phyloP scores from a whole-genome alignment of 1,140 invertebrate genomes.

The Drosophila sp. region DNA sequence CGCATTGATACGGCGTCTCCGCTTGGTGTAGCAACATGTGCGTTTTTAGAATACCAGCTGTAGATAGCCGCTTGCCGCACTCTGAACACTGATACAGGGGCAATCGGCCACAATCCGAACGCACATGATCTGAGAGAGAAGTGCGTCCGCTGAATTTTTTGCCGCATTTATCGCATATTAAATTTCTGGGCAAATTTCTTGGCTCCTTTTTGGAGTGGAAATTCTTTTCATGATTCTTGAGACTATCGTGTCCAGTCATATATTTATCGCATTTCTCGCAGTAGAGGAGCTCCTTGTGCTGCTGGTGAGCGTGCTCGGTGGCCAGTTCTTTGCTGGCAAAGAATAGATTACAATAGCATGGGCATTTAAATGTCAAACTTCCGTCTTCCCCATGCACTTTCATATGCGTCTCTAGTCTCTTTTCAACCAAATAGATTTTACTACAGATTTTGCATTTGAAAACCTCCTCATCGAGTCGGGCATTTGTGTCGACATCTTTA shows the following conservation, averaged over 20 bases:
- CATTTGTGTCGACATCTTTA: conserved; percentile 62
- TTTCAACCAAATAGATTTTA: conserved; percentile 79
- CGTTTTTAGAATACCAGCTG: conserved; percentile 78
- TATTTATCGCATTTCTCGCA: conserved; percentile 83
- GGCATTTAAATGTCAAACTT: conserved; percentile 76
- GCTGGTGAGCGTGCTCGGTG: conserved; percentile 70
- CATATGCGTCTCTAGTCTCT: conserved; percentile 73
- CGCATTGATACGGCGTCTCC: conserved; percentile 79
- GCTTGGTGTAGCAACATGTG: conserved; percentile 82
- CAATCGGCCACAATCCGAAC: conserved; percentile 78
- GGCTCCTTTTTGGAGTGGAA: conserved; percentile 70
- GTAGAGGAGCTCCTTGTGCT: conserved; percentile 79
- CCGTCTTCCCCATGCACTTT: conserved; percentile 75
- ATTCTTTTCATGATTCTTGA: conserved; percentile 77
- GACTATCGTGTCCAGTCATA: conserved; percentile 80
- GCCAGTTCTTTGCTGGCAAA: conserved; percentile 82
- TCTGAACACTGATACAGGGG: conserved; percentile 78
- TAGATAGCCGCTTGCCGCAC: conserved; percentile 83
- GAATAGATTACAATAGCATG: conserved; percentile 80
- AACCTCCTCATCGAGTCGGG: conserved; percentile 68
- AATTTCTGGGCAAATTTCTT: conserved; percentile 68
- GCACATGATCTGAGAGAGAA: conserved; percentile 79
- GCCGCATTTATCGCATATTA: conserved; percentile 83
- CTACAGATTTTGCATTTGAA: conserved; percentile 76
- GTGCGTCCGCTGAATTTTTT: conserved; percentile 82